Conservation (phyloP, 2,888 invertebrate species). For the Callyntrura guangdongensis region DNA sequence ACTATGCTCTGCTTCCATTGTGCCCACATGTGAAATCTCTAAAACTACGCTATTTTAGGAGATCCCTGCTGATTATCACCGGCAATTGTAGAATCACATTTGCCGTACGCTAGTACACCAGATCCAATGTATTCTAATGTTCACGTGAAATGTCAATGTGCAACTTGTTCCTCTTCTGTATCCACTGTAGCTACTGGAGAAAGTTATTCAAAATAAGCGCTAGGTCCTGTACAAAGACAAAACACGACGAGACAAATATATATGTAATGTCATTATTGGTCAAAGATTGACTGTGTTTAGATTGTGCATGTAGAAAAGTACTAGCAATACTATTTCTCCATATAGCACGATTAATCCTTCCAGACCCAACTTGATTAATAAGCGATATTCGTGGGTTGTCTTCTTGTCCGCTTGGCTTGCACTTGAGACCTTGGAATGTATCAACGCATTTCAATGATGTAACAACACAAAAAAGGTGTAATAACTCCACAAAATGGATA, state of each 20-base stretch:
- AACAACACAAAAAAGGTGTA: no score
- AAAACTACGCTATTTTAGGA: neutral
- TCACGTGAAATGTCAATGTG: neutral
- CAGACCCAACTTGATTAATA: no score
- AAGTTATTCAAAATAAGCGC: conserved; percentile 61
- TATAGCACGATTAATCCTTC: no score
- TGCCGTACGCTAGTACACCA: conserved; percentile 26
- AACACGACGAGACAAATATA: neutral
- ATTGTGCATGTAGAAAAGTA: no score
- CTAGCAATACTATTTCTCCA: no score
- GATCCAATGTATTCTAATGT: neutral
- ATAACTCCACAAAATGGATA: neutral
- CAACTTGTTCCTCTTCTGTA: no score
- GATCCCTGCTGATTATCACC: neutral
- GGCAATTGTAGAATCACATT: conserved; percentile 29
- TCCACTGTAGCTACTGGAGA: conserved; percentile 39
- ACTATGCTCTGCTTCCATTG: conserved; percentile 45
- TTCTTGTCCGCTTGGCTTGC: neutral
- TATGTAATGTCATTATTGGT: neutral
- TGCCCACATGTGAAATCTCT: conserved; percentile 29
- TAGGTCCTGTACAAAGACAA: conserved; percentile 7
- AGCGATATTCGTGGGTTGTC: neutral
- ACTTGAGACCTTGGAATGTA: conserved; percentile 9
- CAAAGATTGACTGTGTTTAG: no score
- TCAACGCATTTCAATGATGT: neutral